Conservation (phyloP, 2,113 vertebrate genomes). For the Pan troglodytes region DNA sequence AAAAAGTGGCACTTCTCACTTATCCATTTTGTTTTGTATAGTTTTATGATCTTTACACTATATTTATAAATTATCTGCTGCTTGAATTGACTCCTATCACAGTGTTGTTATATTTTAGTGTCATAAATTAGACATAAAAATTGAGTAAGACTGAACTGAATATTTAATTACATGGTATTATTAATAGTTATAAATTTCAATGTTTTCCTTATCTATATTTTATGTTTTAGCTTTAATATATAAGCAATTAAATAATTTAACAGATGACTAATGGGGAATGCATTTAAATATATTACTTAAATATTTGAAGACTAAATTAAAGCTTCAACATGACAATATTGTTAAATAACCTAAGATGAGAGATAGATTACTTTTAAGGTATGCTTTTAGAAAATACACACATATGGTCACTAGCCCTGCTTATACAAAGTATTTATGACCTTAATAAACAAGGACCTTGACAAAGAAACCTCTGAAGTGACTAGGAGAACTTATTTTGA, state of each 20-base stretch:
- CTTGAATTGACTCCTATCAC: neutral
- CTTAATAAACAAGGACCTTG: neutral
- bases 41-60: neutral
- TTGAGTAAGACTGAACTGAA: neutral
- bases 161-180: neutral
- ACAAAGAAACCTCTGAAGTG: neutral
- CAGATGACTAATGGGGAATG: neutral
- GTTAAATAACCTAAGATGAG: neutral
- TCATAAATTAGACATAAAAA: neutral
- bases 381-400: neutral
- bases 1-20: neutral
- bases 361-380: neutral
- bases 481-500: neutral
- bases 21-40: neutral
- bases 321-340: neutral
- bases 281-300: conserved; percentile 11
- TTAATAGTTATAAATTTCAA: neutral
- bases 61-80: neutral
- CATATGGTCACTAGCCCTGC: neutral
- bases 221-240: conserved; percentile 8
- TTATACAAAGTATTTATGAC: neutral
- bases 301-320: conserved; percentile 12
- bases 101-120: neutral
- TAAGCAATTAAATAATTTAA: conserved; percentile 12
- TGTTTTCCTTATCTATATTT: conserved; percentile 24